Base-by-base conservation (phyloP, 2,113 vertebrate genomes). In the Myiagra hebetior region DNA sequence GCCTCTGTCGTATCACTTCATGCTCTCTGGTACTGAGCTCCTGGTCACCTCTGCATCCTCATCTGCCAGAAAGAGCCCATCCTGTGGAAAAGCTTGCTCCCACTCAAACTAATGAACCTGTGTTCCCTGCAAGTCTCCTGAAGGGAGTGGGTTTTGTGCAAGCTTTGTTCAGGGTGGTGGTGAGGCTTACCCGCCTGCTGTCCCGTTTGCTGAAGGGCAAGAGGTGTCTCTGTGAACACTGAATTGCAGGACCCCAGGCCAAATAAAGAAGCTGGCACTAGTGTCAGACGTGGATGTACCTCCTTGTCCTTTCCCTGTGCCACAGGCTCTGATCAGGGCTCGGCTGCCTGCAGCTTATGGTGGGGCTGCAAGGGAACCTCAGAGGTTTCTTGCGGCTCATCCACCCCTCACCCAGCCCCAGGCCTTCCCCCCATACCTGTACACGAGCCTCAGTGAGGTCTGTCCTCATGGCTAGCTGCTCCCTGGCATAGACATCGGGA, bases 381-480 rank as follows among this genome's bases (percentile, higher is more conserved):
- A 4, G 41, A 3, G 31, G 5, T 31, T 37, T 70, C 60, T 46
- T 33, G 59, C 10, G n/a, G 26, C n/a, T 50, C 6, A 1, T 67
- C 24, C 63, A 37, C 5, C 41, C 21, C 49, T 56, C 3, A 0
- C 31, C 41, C 27, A 15, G 47, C 22, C 42, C 55, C 15, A 31
- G 19, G 31, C 9, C 10, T 10, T n/a, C 22, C 47, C 65, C 79
- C 1, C 1, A 95, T 98, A 99, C 99, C 99, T 99, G 99, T 55
- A 99, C 99, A 3, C 99, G 98, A 87, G 99, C 99, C 95, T 99
- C 99, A 0, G 99, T 99, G 97, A 99, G 98, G 97, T 99, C 99
- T 2, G 99, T 99, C 98, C 99, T 98, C 98, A 99, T 99, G 60
- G 99, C 99, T 87, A 99, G 98, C 98, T 99, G 99, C 97, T 99